Evolutionary conservation across 1,140 invertebrate genomes (phyloP).

Genomic region (Drosophila rufa): DNA sequence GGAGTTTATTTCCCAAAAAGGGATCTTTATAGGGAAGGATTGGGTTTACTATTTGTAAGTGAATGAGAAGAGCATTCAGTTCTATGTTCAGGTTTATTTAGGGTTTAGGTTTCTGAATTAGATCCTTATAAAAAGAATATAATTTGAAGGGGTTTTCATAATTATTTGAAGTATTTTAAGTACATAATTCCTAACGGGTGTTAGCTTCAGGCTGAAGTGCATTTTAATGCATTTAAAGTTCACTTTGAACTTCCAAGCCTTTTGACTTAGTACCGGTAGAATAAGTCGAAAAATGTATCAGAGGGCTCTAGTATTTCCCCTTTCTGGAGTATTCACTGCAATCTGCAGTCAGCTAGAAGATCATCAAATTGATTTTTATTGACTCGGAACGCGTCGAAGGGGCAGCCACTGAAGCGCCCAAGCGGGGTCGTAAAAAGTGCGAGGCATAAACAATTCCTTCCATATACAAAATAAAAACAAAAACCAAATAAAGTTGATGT

Average conservation of each 20-base stretch:
- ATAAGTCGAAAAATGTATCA: not conserved
- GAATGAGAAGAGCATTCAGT: not conserved
- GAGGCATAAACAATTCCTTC: constrained; percentile 57
- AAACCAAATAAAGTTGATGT: constrained; percentile 31
- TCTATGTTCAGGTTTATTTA: not conserved
- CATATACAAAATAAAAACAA: constrained; percentile 37
- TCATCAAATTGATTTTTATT: constrained; percentile 27
- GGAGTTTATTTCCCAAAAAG: not conserved
- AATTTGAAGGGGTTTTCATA: too few relatives aligned
- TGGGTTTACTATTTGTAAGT: not conserved
- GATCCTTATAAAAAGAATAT: not conserved
- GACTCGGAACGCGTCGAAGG: constrained; percentile 11
- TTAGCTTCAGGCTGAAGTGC: too few relatives aligned
- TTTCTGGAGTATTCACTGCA: constrained; percentile 3
- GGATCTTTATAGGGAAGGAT: not conserved
- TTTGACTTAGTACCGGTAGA: not conserved
- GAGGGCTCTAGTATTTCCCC: not conserved
- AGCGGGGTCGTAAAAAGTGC: constrained; percentile 41
- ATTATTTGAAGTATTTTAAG: too few relatives aligned
- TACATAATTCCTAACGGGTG: too few relatives aligned
- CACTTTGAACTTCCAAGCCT: not conserved
- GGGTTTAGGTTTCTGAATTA: not conserved
- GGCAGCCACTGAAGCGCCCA: constrained; percentile 13
- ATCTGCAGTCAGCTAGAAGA: constrained; percentile 6
- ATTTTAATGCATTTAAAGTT: too few relatives aligned